Evolutionary conservation across 1,140 invertebrate species (phyloP).

Genomic region (Saccostrea cuccullata): DNA sequence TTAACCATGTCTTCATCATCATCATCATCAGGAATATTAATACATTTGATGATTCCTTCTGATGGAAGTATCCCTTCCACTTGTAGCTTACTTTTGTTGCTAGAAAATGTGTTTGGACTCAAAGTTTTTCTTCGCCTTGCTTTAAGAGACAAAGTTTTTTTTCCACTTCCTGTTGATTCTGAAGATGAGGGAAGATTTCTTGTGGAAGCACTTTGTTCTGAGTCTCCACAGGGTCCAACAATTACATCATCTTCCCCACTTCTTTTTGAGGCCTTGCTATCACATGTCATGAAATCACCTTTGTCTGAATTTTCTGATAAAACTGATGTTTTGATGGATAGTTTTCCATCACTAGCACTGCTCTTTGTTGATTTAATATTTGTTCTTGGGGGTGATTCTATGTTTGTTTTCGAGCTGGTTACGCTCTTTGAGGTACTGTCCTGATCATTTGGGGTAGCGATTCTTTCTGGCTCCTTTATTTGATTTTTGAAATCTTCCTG

Average conservation of each 20-base stretch:
- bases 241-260: neutral
- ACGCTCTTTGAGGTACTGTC: neutral
- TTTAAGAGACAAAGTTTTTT: conserved; percentile 20
- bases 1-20: neutral
- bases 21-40: conserved; percentile 27
- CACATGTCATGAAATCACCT: conserved; percentile 2
- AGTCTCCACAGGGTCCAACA: neutral
- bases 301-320: neutral
- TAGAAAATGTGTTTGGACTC: conserved; percentile 6
- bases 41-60: neutral
- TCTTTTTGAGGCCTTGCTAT: neutral
- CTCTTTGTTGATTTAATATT: neutral
- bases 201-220: neutral
- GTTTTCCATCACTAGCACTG: neutral
- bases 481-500: conserved; percentile 2
- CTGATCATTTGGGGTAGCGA: neutral
- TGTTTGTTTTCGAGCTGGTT: too few relatives aligned
- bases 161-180: neutral
- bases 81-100: neutral
- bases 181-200: neutral
- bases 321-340: neutral
- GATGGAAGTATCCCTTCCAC: neutral
- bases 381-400: neutral
- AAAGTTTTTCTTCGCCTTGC: neutral
- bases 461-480: neutral